These are phyloP conservation scores for Drosophila truncata DNA, from an alignment of 1,140 invertebrate species.

Conservation along the genomic window DNA sequence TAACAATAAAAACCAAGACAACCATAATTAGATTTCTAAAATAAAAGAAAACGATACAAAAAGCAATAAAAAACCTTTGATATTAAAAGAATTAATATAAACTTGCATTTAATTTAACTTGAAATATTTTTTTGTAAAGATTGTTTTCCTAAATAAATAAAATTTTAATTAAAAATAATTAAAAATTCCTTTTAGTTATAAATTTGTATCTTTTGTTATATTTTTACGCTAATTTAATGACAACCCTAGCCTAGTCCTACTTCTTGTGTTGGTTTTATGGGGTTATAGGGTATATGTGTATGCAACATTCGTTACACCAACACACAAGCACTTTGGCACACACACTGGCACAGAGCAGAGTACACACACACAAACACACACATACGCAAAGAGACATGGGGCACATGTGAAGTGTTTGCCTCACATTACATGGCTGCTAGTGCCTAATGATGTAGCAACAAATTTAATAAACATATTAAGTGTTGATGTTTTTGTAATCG, in stretches of 20 bases:
- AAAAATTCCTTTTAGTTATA: background rate
- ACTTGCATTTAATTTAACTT: background rate
- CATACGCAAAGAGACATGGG: conserved; percentile 12
- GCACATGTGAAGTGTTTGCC: conserved; percentile 67
- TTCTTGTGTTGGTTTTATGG: conserved; percentile 3
- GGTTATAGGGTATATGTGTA: conserved; percentile 33
- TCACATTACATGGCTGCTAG: conserved; percentile 78
- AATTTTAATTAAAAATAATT: no score
- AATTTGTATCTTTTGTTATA: background rate
- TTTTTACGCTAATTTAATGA: background rate
- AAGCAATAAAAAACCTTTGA: background rate
- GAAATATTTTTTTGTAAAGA: background rate
- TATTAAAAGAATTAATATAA: no score
- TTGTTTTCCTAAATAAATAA: background rate
- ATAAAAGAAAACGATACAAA: no score
- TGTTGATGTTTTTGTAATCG: conserved; percentile 83
- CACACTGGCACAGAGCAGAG: background rate
- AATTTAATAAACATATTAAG: conserved; percentile 85
- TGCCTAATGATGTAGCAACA: conserved; percentile 84
- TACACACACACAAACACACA: conserved; percentile 8
- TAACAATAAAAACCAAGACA: background rate
- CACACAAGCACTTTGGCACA: conserved; percentile 12
- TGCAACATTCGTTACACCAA: conserved; percentile 17
- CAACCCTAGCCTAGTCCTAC: background rate
- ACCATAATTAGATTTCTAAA: background rate